Evolutionary conservation across 2,797 vertebrate genomes (phyloP).

Genomic region (Lateolabrax maculatus): DNA sequence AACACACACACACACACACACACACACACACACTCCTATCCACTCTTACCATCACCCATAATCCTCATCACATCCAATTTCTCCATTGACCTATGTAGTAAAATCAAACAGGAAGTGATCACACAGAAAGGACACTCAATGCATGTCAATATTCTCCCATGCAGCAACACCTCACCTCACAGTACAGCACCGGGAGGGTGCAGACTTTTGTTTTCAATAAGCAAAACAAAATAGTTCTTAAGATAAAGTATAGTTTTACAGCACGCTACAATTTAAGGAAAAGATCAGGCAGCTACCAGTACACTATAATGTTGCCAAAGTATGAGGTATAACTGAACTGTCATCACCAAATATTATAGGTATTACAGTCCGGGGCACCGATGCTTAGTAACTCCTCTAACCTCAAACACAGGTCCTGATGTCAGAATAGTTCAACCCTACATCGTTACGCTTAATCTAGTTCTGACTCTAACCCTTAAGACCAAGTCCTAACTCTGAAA

Average conservation of each 20-base stretch:
- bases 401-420: neutral
- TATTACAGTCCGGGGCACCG: neutral
- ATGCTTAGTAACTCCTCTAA: neutral
- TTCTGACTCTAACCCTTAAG: neutral
- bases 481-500: neutral
- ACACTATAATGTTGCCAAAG: neutral
- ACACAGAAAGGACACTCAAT: slow-evolving; percentile 11
- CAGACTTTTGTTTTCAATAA: neutral
- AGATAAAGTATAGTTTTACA: neutral
- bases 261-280: neutral
- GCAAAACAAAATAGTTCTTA: neutral
- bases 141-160: neutral
- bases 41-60: slow-evolving; percentile 2
- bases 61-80: slow-evolving; percentile 39
- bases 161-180: neutral
- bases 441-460: no score
- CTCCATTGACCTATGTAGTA: slow-evolving; percentile 22
- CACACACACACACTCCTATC: slow-evolving; percentile 4
- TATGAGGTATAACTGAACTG: neutral
- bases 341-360: neutral
- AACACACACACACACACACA: slow-evolving; percentile 13
- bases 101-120: slow-evolving; percentile 26
- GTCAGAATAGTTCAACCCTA: neutral
- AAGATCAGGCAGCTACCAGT: neutral
- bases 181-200: neutral